Percentiles rank a stretch among this genome's conserved stretches.
phyloP scores from a whole-genome alignment of 2,888 invertebrate species.

The Cistogaster globosa region DNA sequence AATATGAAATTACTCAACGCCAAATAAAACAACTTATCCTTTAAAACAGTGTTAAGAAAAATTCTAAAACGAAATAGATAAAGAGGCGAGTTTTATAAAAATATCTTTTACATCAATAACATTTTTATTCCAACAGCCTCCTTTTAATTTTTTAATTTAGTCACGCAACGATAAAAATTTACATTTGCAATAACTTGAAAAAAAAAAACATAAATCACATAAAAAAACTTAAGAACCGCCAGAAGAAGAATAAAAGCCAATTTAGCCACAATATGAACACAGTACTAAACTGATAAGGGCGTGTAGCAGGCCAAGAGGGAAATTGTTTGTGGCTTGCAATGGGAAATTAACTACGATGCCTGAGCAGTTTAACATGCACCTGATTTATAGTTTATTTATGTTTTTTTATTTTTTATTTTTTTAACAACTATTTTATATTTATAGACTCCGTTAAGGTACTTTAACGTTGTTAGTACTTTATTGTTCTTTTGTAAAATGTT shows the following conservation, averaged over 20 bases:
- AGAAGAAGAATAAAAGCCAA: slow-evolving; percentile 22
- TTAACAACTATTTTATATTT: slow-evolving; percentile 7
- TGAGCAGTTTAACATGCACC: slow-evolving; percentile 33
- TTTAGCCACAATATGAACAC: slow-evolving; percentile 9
- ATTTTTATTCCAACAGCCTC: background rate
- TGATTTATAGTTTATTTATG: slow-evolving; percentile 22
- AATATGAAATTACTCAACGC: too few relatives aligned
- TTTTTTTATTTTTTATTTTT: background rate
- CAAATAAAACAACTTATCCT: too few relatives aligned
- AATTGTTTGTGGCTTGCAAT: slow-evolving; percentile 6
- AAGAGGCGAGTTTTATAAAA: too few relatives aligned
- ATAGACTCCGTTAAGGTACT: slow-evolving; percentile 5
- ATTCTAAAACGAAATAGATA: too few relatives aligned
- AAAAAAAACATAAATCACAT: background rate
- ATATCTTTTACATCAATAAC: too few relatives aligned
- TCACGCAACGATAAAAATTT: slow-evolving; percentile 3
- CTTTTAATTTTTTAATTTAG: background rate
- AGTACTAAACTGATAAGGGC: background rate
- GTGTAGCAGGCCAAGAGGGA: background rate
- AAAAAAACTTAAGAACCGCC: slow-evolving; percentile 17
- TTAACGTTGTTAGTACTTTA: background rate
- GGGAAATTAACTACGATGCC: slow-evolving; percentile 3
- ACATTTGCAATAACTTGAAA: background rate
- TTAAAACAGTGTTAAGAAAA: too few relatives aligned
- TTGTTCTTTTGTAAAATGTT: background rate